Evolutionary conservation across 1,140 invertebrate genomes (phyloP).

Genomic region (Linepithema humile): DNA sequence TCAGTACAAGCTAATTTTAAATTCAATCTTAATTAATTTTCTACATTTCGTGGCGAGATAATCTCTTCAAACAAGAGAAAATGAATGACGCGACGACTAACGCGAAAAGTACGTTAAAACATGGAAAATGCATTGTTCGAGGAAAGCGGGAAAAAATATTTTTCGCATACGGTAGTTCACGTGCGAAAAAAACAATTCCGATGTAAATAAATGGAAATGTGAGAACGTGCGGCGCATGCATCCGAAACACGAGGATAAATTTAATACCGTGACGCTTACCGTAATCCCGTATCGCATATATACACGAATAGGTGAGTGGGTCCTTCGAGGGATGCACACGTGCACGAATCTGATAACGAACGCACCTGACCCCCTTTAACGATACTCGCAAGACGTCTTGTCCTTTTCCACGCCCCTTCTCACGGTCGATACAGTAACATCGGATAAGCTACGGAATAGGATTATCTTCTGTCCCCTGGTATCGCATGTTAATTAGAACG

Average conservation of each 20-base stretch:
- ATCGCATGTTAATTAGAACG: conserved; percentile 26
- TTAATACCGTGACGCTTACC: conserved; percentile 39
- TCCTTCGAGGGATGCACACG: background rate
- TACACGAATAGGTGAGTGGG: background rate
- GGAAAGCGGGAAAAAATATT: background rate
- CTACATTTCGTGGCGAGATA: background rate
- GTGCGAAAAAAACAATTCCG: conserved; percentile 21
- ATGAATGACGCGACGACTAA: background rate
- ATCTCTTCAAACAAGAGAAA: background rate
- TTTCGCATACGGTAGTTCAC: background rate
- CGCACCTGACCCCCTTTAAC: conserved; percentile 22
- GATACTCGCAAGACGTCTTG: conserved; percentile 40
- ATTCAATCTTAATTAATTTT: background rate
- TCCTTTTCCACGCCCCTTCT: background rate
- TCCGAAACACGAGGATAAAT: background rate
- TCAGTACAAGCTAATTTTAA: too few relatives aligned
- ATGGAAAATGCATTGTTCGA: background rate
- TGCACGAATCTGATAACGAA: background rate
- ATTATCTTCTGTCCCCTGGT: background rate
- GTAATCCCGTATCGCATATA: background rate
- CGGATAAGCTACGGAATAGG: background rate
- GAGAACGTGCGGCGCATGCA: background rate
- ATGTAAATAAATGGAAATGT: conserved; percentile 47
- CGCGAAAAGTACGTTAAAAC: background rate
- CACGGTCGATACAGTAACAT: background rate